phyloP scores from a whole-genome alignment of 1,140 invertebrate species.

The Hylaeus volcanicus region DNA sequence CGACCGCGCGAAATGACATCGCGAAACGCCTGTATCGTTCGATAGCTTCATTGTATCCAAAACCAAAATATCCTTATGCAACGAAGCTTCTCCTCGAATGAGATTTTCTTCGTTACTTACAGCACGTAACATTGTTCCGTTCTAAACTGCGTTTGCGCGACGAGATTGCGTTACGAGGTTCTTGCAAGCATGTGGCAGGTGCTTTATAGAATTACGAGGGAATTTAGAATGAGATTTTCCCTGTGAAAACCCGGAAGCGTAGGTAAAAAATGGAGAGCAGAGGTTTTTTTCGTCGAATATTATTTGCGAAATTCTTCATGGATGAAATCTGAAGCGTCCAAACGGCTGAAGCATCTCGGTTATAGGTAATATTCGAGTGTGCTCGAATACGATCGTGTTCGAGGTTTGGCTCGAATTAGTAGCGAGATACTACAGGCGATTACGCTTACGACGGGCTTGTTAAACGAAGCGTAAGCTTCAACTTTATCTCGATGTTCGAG shows the following conservation, averaged over 20 bases:
- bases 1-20: not conserved
- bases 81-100: not conserved
- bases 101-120: not conserved
- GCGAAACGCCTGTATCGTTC: not conserved
- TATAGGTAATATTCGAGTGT: not conserved
- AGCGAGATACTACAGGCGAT: slow-evolving; percentile 36
- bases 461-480: slow-evolving; percentile 45
- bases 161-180: not conserved
- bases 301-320: not conserved
- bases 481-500: slow-evolving; percentile 24
- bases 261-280: not conserved
- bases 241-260: not conserved
- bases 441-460: slow-evolving; percentile 27
- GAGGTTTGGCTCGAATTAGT: slow-evolving; percentile 13
- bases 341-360: not conserved
- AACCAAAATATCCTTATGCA: not conserved
- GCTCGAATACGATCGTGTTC: not conserved
- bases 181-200: not conserved
- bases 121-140: not conserved
- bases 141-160: not conserved
- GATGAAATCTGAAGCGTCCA: not conserved
- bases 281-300: not conserved
- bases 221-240: not conserved
- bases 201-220: not conserved
- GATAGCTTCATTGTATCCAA: not conserved